These are phyloP conservation scores for Geotrypetes seraphini DNA, from an alignment of 2,797 vertebrate genomes.

Conservation along the genomic window DNA sequence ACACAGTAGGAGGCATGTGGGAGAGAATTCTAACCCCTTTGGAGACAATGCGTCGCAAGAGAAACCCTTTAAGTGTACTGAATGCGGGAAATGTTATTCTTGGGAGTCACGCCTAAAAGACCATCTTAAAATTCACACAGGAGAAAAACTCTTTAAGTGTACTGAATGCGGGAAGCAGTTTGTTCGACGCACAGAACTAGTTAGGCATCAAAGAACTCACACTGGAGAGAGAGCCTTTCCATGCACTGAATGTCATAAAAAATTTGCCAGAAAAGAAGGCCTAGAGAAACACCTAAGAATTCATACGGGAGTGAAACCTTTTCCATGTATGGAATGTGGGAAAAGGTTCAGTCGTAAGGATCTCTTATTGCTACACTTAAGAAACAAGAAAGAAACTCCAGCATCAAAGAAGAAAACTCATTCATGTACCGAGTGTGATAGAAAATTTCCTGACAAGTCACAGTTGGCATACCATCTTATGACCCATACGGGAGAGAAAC, in stretches of 20 bases:
- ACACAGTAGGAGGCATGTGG: no score
- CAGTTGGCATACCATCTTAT: no score
- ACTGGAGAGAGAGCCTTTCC: conserved; percentile 37
- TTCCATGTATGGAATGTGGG: conserved; percentile 15
- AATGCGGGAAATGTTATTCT: conserved; percentile 34
- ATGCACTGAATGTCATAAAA: conserved; percentile 30
- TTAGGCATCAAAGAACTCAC: conserved; percentile 23
- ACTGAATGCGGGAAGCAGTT: conserved; percentile 31
- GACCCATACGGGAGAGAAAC: no score
- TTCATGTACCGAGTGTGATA: no score
- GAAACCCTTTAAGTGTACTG: conserved; percentile 28
- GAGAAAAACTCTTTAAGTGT: conserved; percentile 25
- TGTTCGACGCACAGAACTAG: conserved; percentile 27
- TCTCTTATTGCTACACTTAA: neutral
- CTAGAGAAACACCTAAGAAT: conserved; percentile 33
- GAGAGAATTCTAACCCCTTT: no score
- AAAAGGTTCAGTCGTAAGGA: neutral
- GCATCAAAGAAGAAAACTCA: no score
- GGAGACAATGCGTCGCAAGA: no score
- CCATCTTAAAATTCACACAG: conserved; percentile 28
- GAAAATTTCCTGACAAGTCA: no score
- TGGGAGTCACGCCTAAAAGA: conserved; percentile 33
- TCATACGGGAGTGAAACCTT: conserved; percentile 21
- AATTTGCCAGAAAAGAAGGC: conserved; percentile 35
- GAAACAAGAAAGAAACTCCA: neutral